phyloP scores from a whole-genome alignment of 2,888 invertebrate species.

The Operophtera brumata region DNA sequence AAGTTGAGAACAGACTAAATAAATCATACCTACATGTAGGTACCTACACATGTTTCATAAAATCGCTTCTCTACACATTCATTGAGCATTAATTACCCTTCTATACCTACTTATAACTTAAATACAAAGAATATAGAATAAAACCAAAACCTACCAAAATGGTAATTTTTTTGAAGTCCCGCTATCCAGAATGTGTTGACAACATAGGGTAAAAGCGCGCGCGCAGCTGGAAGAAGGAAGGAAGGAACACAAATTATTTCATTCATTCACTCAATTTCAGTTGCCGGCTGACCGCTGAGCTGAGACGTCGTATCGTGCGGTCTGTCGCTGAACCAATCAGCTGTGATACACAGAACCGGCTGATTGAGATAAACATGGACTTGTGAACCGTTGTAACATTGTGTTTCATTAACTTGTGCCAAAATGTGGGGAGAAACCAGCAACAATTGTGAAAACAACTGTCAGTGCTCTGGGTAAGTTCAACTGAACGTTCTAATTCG shows the following conservation, averaged over 20 bases:
- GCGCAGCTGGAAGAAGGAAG: background rate
- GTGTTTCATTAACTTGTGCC: slow-evolving; percentile 38
- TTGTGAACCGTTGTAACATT: slow-evolving; percentile 48
- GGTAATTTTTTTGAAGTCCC: slow-evolving; percentile 43
- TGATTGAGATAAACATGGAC: slow-evolving; percentile 53
- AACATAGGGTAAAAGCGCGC: slow-evolving; percentile 38
- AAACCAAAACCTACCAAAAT: slow-evolving; percentile 46
- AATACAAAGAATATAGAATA: too few relatives aligned
- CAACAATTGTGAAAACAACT: slow-evolving; percentile 65
- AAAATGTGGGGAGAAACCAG: slow-evolving; percentile 74
- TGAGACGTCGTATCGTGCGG: slow-evolving; percentile 3
- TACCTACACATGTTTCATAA: too few relatives aligned
- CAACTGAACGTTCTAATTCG: slow-evolving; percentile 4
- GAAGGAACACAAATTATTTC: background rate
- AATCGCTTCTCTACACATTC: too few relatives aligned
- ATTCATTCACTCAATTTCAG: slow-evolving; percentile 16
- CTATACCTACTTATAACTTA: too few relatives aligned
- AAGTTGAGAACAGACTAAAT: too few relatives aligned
- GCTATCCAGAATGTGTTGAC: slow-evolving; percentile 46
- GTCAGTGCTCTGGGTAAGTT: slow-evolving; percentile 74
- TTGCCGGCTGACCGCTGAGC: slow-evolving; percentile 26
- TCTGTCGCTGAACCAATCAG: slow-evolving; percentile 11
- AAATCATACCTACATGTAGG: too few relatives aligned
- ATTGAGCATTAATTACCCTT: too few relatives aligned
- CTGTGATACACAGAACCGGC: slow-evolving; percentile 36